Conservation (phyloP, 2,113 vertebrate species). For the Nycticebus coucang region DNA sequence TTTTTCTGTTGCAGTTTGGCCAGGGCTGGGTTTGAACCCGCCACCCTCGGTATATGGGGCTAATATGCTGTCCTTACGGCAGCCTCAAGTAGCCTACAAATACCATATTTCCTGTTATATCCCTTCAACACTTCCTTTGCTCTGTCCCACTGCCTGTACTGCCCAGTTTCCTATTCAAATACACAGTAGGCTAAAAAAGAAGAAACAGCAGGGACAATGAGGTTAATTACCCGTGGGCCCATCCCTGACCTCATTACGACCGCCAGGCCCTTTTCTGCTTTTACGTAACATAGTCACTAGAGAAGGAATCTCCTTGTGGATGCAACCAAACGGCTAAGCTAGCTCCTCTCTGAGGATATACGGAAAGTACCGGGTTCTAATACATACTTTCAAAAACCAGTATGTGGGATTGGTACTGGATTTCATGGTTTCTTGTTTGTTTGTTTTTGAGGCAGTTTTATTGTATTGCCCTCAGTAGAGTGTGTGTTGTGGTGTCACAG, state of each 20-base stretch:
- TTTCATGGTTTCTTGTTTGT: not conserved
- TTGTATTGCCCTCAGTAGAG: no score
- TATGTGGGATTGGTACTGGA: not conserved
- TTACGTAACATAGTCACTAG: not conserved
- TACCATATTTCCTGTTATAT: not conserved
- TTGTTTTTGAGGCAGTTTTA: no score
- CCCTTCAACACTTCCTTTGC: not conserved
- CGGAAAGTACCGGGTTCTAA: not conserved
- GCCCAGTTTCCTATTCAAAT: not conserved
- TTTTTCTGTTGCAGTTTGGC: no score
- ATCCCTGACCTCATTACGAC: not conserved
- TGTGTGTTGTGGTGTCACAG: no score
- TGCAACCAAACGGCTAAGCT: not conserved
- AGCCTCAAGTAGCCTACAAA: constrained; percentile 13
- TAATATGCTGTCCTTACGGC: not conserved
- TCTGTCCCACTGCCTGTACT: not conserved
- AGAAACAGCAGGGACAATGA: not conserved
- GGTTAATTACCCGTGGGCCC: not conserved
- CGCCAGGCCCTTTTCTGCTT: not conserved
- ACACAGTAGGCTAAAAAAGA: not conserved
- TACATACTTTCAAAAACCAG: not conserved
- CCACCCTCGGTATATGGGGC: no score
- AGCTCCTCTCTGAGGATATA: not conserved
- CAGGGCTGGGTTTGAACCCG: no score
- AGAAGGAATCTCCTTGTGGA: not conserved